Conservation (phyloP, 2,113 vertebrate species). For the Erythrolamprus reginae region DNA sequence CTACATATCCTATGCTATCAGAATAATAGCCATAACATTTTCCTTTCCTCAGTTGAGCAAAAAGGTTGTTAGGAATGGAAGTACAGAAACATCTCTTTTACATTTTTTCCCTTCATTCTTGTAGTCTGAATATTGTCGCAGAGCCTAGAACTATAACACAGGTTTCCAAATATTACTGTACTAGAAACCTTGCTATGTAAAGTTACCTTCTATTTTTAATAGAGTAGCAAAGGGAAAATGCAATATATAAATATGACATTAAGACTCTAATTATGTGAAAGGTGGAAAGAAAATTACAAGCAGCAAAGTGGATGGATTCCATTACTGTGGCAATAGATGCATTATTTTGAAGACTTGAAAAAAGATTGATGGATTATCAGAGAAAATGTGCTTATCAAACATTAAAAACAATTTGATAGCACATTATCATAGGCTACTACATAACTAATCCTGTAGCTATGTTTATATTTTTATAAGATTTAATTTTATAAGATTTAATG, state of each 20-base stretch:
- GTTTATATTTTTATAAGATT: not conserved
- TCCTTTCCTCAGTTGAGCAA: not conserved
- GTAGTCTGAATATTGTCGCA: too few relatives aligned
- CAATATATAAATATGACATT: not conserved
- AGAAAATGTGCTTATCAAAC: not conserved
- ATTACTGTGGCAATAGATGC: not conserved
- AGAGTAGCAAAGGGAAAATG: not conserved
- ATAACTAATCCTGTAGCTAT: accelerated
- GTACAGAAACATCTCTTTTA: not conserved
- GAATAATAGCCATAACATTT: not conserved
- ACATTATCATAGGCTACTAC: not conserved
- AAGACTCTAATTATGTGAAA: not conserved
- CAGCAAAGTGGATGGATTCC: not conserved
- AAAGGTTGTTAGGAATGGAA: not conserved
- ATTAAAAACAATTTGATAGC: not conserved
- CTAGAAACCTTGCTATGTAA: not conserved
- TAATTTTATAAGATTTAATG: too few relatives aligned
- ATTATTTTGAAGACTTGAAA: not conserved
- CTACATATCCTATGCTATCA: not conserved
- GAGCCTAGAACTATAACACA: not conserved
- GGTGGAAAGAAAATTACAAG: not conserved
- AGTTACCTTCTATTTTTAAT: not conserved
- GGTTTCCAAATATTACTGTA: not conserved
- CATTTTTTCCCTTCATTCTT: not conserved
- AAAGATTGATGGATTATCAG: not conserved